Evolutionary conservation across 2,113 vertebrate species (phyloP).

Genomic region (Sigmodon hispidus): DNA sequence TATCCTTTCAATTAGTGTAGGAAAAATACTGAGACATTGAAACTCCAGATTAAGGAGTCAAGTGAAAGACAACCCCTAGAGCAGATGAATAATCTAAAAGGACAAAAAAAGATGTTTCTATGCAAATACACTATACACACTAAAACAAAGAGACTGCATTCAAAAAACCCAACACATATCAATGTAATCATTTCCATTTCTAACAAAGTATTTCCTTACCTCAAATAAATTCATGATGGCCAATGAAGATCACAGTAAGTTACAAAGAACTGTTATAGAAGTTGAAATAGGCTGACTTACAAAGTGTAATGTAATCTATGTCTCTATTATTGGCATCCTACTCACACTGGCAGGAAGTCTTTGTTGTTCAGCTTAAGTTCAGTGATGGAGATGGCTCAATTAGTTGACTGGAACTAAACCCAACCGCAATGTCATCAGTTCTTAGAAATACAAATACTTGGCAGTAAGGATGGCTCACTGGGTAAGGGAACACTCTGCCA

Average conservation of each 20-base stretch:
- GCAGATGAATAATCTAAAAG: constrained; percentile 76
- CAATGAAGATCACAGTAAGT: constrained; percentile 29
- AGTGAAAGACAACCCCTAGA: constrained; percentile 73
- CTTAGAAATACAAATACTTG: constrained; percentile 36
- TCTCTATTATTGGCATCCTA: neutral
- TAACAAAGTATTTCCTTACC: constrained; percentile 59
- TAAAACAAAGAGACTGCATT: constrained; percentile 68
- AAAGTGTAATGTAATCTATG: constrained; percentile 35
- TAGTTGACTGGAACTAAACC: constrained; percentile 18
- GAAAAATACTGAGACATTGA: constrained; percentile 72
- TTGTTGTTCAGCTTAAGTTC: constrained; percentile 2
- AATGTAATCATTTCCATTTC: constrained; percentile 63
- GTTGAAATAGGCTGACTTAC: constrained; percentile 56
- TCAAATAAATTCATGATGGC: constrained; percentile 37
- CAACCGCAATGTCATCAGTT: neutral
- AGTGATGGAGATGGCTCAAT: constrained; percentile 1
- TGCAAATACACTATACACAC: constrained; percentile 71
- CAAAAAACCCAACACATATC: constrained; percentile 51
- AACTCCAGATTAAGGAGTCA: constrained; percentile 77
- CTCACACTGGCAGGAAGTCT: constrained; percentile 23
- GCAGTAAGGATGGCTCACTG: neutral
- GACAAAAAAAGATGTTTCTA: constrained; percentile 73
- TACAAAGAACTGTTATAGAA: constrained; percentile 39
- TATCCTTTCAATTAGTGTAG: constrained; percentile 78
- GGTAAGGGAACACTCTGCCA: neutral